phyloP scores from a whole-genome alignment of 2,888 invertebrate species.

The Lithosia quadra region DNA sequence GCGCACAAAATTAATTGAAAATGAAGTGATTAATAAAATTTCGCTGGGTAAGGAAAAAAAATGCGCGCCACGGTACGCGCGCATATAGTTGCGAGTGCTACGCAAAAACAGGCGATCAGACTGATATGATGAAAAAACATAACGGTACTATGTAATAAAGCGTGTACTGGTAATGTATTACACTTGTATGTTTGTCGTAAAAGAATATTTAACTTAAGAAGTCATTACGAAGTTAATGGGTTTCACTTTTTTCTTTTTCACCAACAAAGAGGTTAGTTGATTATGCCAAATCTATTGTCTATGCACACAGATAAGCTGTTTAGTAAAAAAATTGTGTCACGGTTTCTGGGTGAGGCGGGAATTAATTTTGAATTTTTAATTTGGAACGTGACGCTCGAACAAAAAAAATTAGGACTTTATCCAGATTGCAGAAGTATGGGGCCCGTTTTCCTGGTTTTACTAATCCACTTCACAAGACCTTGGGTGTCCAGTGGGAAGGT shows the following conservation, averaged over 20 bases:
- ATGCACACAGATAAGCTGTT: background rate
- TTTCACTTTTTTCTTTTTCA: background rate
- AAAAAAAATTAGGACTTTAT: background rate
- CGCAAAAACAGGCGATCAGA: conserved; percentile 53
- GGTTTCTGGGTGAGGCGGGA: background rate
- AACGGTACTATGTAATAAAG: conserved; percentile 38
- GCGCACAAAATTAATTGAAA: conserved; percentile 63
- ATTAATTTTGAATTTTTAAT: background rate
- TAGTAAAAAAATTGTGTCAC: background rate
- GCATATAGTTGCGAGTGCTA: conserved; percentile 43
- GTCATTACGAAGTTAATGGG: background rate
- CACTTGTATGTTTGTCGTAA: conserved; percentile 15
- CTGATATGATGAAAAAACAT: conserved; percentile 53
- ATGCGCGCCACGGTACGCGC: conserved; percentile 50
- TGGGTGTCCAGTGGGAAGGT: too few relatives aligned
- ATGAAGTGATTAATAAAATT: conserved; percentile 72
- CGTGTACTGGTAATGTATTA: conserved; percentile 17
- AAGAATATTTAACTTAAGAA: conserved; percentile 7
- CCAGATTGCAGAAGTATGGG: too few relatives aligned
- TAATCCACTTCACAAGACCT: too few relatives aligned
- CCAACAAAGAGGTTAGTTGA: background rate
- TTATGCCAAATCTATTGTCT: background rate
- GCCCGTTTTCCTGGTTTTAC: too few relatives aligned
- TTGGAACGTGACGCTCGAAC: background rate
- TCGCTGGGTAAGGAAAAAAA: conserved; percentile 58